These are phyloP conservation scores for Sepioteuthis lessoniana DNA, from an alignment of 2,888 invertebrate species.

Conservation along the genomic window DNA sequence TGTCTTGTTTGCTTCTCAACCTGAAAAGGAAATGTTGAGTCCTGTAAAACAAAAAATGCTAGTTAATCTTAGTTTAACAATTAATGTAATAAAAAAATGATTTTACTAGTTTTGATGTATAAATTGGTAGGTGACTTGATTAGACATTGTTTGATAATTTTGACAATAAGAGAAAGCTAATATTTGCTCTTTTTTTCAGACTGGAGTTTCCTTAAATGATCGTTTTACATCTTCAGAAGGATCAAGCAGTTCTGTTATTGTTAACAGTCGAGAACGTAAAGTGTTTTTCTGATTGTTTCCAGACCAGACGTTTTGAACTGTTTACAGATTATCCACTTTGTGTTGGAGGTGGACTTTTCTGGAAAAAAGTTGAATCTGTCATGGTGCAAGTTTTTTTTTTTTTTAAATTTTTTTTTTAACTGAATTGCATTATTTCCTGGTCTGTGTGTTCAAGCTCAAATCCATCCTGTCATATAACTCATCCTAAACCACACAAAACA, in stretches of 20 bases:
- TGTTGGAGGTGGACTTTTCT: not conserved
- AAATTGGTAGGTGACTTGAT: too few relatives aligned
- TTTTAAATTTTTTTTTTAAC: too few relatives aligned
- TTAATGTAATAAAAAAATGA: too few relatives aligned
- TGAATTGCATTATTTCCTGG: not conserved
- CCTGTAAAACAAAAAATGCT: too few relatives aligned
- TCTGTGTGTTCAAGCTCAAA: not conserved
- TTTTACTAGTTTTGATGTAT: too few relatives aligned
- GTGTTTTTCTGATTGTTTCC: not conserved
- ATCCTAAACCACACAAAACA: not conserved
- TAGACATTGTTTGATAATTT: too few relatives aligned
- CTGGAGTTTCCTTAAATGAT: slow-evolving; percentile 42
- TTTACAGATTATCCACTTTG: not conserved
- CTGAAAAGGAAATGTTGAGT: too few relatives aligned
- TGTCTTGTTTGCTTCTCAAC: too few relatives aligned
- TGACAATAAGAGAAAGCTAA: not conserved
- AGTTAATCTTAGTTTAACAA: too few relatives aligned
- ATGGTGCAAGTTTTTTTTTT: not conserved
- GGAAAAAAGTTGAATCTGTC: not conserved
- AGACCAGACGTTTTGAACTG: not conserved
- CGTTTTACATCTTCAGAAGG: slow-evolving; percentile 36
- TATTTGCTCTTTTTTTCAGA: not conserved
- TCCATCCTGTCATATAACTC: not conserved
- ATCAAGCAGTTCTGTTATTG: slow-evolving; percentile 10
- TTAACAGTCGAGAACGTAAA: not conserved